A percentile compares a stretch with the other conserved stretches of the same genome.
Evolutionary conservation across 2,797 vertebrate species (phyloP).

Genomic region (Enteromius radiatus): DNA sequence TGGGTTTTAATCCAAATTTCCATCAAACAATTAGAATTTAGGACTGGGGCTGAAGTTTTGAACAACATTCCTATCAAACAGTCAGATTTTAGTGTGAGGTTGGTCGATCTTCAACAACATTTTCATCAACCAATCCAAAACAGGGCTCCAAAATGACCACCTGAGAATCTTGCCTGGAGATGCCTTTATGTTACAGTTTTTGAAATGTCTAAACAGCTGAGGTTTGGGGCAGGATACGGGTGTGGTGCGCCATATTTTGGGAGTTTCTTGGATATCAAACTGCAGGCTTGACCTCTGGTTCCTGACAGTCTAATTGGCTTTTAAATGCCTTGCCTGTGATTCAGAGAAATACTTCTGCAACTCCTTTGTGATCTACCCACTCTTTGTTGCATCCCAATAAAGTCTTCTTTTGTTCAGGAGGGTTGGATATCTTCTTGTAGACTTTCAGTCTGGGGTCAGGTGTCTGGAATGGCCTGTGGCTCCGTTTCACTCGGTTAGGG

Average conservation of each 20-base stretch:
- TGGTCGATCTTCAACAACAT: neutral
- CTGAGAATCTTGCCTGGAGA: neutral
- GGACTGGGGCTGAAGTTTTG: neutral
- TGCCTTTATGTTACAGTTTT: neutral
- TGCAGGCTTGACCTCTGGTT: conserved; percentile 1
- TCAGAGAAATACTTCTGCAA: conserved; percentile 22
- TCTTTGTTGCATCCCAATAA: conserved; percentile 15
- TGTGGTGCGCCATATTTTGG: neutral
- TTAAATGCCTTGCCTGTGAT: conserved; percentile 23
- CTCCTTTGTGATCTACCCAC: conserved; percentile 7
- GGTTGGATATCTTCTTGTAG: conserved; percentile 30
- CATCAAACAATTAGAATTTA: neutral
- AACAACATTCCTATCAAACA: neutral
- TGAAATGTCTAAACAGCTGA: neutral
- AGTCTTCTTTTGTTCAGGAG: conserved; percentile 23
- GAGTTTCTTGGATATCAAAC: neutral
- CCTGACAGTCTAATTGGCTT: neutral
- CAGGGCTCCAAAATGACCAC: neutral
- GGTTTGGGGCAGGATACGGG: neutral
- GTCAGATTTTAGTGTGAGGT: neutral
- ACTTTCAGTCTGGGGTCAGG: conserved; percentile 34
- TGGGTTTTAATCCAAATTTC: neutral
- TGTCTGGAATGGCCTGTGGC: conserved; percentile 26
- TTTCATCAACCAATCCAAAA: neutral
- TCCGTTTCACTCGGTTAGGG: neutral